Percentiles rank a stretch among this genome's conserved stretches.
Conservation (phyloP, 2,888 invertebrate genomes). For the Neoitamus cyanurus region DNA sequence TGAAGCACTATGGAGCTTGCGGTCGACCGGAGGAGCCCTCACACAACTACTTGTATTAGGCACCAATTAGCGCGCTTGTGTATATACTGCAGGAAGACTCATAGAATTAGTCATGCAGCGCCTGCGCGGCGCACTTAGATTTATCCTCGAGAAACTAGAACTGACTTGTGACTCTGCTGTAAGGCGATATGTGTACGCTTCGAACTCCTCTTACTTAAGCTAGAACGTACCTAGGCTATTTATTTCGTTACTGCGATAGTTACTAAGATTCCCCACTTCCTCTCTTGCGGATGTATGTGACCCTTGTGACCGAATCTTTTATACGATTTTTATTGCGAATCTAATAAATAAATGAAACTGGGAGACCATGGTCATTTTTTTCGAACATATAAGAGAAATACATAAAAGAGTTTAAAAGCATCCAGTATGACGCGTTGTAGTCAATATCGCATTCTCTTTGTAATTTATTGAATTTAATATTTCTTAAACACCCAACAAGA, state of each 20-base stretch:
- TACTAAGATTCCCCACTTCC: not conserved
- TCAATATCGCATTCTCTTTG: too few relatives aligned
- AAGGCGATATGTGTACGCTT: constrained; percentile 29
- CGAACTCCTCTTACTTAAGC: constrained; percentile 15
- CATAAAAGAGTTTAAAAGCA: not conserved
- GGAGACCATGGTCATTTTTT: not conserved
- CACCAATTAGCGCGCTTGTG: constrained; percentile 22
- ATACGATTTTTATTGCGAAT: constrained; percentile 29
- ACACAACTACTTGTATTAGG: constrained; percentile 85
- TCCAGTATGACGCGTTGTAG: too few relatives aligned
- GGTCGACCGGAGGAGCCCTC: constrained; percentile 87
- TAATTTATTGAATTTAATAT: too few relatives aligned
- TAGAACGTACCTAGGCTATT: constrained; percentile 24
- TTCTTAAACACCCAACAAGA: too few relatives aligned
- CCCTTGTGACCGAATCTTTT: constrained; percentile 2
- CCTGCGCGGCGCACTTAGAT: constrained; percentile 1
- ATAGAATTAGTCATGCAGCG: constrained; percentile 16
- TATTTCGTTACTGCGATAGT: constrained; percentile 22
- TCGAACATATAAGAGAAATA: not conserved
- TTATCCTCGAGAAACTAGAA: constrained; percentile 31
- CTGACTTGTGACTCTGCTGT: constrained; percentile 23
- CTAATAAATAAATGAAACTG: constrained; percentile 23
- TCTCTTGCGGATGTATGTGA: not conserved
- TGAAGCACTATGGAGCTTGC: constrained; percentile 86
- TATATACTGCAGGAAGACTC: constrained; percentile 16